Evolutionary conservation across 2,113 vertebrate species (phyloP).

Genomic region (Archilochus colubris): DNA sequence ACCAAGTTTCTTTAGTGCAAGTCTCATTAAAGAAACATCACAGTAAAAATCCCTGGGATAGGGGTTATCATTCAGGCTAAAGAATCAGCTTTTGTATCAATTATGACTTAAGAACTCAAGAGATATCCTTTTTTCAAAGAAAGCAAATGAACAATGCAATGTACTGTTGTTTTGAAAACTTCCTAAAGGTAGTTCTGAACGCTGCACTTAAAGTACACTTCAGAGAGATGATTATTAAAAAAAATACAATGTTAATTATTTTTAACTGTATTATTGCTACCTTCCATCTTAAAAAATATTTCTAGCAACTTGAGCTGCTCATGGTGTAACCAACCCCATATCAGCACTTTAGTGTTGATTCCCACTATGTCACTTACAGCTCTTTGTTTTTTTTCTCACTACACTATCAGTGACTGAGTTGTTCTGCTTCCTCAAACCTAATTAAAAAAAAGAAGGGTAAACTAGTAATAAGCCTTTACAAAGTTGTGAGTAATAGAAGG

Average conservation of each 20-base stretch:
- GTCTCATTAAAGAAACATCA: neutral
- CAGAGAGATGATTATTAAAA: neutral
- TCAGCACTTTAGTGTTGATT: neutral
- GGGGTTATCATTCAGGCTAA: neutral
- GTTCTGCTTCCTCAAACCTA: neutral
- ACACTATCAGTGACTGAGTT: neutral
- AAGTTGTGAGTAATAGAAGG: neutral
- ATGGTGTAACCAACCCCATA: neutral
- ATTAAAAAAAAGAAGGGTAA: neutral
- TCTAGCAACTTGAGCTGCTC: neutral
- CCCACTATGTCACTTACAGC: neutral
- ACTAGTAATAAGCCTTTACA: neutral
- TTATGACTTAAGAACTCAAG: neutral
- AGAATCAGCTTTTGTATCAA: neutral
- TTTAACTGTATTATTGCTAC: neutral
- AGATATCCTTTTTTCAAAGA: neutral
- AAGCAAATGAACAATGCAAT: neutral
- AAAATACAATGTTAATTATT: neutral
- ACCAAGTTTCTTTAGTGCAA: neutral
- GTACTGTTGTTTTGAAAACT: neutral
- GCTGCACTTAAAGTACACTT: neutral
- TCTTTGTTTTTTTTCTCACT: neutral
- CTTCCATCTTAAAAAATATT: neutral
- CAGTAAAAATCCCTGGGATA: neutral
- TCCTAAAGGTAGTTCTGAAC: neutral